phyloP scores from a whole-genome alignment of 2,888 invertebrate genomes.

The Pollenia amentaria region DNA sequence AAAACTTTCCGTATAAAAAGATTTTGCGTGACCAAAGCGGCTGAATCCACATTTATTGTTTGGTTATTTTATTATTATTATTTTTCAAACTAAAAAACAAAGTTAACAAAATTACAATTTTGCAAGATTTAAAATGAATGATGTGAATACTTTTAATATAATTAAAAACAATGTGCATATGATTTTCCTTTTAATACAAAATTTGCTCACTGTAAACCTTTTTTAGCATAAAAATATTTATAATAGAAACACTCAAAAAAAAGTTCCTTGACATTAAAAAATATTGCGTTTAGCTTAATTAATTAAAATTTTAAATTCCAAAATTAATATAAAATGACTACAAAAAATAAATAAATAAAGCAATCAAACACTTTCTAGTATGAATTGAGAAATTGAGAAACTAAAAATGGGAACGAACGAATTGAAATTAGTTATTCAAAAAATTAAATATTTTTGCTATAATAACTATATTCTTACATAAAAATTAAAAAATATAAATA shows the following conservation, averaged over 20 bases:
- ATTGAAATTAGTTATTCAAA: constrained; percentile 44
- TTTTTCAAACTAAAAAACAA: too few relatives aligned
- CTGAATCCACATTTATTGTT: too few relatives aligned
- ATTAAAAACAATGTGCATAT: too few relatives aligned
- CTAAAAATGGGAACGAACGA: constrained; percentile 39
- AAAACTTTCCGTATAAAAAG: too few relatives aligned
- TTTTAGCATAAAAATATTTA: neutral
- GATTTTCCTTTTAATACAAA: too few relatives aligned
- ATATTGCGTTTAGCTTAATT: constrained; percentile 24
- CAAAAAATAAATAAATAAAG: constrained; percentile 46
- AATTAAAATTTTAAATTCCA: constrained; percentile 6
- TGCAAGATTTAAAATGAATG: too few relatives aligned
- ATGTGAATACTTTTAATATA: too few relatives aligned
- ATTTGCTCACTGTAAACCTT: constrained; percentile 1
- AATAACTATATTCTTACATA: constrained; percentile 49
- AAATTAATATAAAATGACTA: constrained; percentile 14
- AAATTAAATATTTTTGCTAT: constrained; percentile 68
- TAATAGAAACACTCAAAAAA: constrained; percentile 12
- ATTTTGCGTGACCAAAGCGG: too few relatives aligned
- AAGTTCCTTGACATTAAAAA: constrained; percentile 60
- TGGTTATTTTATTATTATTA: too few relatives aligned
- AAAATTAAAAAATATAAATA: constrained; percentile 9
- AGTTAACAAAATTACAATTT: too few relatives aligned
- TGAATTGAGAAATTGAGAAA: constrained; percentile 21
- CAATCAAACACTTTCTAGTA: constrained; percentile 49